These are phyloP conservation scores for Callorhinus ursinus DNA, from an alignment of 2,113 vertebrate species.

Conservation along the genomic window DNA sequence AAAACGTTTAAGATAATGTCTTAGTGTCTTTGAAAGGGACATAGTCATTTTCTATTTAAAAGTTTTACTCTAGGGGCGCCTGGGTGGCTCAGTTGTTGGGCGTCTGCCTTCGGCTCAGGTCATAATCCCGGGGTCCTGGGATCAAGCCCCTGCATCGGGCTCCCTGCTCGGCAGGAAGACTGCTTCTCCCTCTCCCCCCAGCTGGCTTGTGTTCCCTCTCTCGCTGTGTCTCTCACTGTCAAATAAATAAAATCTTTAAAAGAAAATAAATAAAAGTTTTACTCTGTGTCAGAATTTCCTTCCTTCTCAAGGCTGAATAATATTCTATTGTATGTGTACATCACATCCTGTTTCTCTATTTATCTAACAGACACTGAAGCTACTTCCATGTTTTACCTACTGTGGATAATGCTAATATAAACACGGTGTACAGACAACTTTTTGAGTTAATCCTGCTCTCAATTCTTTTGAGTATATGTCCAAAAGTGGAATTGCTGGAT, in stretches of 20 bases:
- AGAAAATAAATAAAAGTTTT: neutral
- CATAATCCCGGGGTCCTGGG: too few species aligned
- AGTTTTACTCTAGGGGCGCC: neutral
- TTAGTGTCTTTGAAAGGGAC: slow-evolving; percentile 35
- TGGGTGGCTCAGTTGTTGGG: too few species aligned
- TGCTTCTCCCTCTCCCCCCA: too few species aligned
- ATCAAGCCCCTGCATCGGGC: too few species aligned
- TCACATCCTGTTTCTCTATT: neutral
- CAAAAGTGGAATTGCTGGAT: neutral
- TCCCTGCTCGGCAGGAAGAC: too few species aligned
- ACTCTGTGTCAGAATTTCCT: neutral
- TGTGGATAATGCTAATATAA: neutral
- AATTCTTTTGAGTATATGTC: neutral
- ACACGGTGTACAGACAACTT: neutral
- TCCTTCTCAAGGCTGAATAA: neutral
- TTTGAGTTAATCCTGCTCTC: neutral
- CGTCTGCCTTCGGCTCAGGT: too few species aligned
- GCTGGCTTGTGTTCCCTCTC: too few species aligned
- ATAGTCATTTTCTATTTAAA: neutral
- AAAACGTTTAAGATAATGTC: slow-evolving; percentile 17
- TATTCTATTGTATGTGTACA: neutral
- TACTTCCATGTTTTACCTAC: neutral
- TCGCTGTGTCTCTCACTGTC: too few species aligned
- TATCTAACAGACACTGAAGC: neutral
- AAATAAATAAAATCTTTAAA: too few species aligned